phyloP scores from a whole-genome alignment of 2,113 vertebrate species.

The Colistium nudipinnis region DNA sequence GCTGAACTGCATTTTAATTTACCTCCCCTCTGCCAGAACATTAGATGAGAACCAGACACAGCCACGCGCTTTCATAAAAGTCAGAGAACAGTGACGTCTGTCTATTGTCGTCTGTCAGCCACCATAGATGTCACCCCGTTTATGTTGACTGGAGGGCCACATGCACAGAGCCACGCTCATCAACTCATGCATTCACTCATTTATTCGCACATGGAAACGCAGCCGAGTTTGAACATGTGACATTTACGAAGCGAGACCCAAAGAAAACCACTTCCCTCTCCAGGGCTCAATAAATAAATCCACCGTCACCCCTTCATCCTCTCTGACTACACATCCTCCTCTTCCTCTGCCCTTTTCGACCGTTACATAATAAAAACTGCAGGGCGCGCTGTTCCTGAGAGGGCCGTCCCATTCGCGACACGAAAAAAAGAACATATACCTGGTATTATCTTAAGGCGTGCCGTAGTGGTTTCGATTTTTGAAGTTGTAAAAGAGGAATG shows the following conservation, averaged over 20 bases:
- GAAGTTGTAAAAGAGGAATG: constrained; percentile 36
- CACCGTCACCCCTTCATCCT: constrained; percentile 22
- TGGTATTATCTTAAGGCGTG: constrained; percentile 41
- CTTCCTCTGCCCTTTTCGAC: constrained; percentile 50
- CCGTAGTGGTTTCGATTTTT: constrained; percentile 34
- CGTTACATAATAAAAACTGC: constrained; percentile 52
- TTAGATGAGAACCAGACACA: constrained; percentile 43
- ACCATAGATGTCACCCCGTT: constrained; percentile 42
- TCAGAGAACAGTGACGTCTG: constrained; percentile 64
- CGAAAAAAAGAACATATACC: constrained; percentile 38
- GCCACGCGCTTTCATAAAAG: constrained; percentile 41
- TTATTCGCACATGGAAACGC: constrained; percentile 7
- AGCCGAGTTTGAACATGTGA: constrained; percentile 55
- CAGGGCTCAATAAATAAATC: constrained; percentile 61
- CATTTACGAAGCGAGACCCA: constrained; percentile 78
- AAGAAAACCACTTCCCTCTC: constrained; percentile 72
- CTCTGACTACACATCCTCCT: constrained; percentile 23
- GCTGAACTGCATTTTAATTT: constrained; percentile 39
- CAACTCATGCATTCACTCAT: constrained; percentile 41
- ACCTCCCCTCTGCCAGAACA: constrained; percentile 29
- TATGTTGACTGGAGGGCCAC: constrained; percentile 42
- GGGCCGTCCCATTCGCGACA: constrained; percentile 24
- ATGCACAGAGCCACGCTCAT: constrained; percentile 21
- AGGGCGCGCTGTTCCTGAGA: constrained; percentile 39
- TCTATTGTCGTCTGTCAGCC: constrained; percentile 68